Conservation (phyloP, 2,888 invertebrate genomes). For the Eupithecia abbreviata region DNA sequence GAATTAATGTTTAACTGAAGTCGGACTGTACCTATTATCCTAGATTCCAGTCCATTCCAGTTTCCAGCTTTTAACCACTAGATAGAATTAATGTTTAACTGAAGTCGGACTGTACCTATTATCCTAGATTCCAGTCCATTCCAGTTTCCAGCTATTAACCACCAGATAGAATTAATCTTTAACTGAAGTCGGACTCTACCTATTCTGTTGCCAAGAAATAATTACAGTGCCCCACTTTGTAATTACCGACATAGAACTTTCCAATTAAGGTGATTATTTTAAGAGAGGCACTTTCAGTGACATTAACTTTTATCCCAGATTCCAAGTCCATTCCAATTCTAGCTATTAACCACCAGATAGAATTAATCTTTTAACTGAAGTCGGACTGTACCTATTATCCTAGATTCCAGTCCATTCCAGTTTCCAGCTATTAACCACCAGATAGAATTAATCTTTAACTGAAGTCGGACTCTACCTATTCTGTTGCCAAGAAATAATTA, state of each 20-base stretch:
- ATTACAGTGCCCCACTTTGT: conserved; percentile 23
- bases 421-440: not conserved
- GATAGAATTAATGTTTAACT: no score
- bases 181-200: not conserved
- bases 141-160: not conserved
- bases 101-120: no score
- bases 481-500: conserved; percentile 31
- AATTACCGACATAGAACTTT: conserved; percentile 28
- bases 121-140: not conserved
- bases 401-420: not conserved
- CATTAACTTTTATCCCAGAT: no score
- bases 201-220: conserved; percentile 30
- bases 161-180: not conserved
- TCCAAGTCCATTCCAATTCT: no score
- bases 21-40: no score
- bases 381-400: no score
- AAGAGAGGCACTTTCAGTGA: no score
- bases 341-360: no score
- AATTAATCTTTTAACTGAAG: no score
- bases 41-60: no score
- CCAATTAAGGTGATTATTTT: conserved; percentile 25
- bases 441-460: not conserved
- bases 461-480: conserved; percentile 7
- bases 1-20: no score
- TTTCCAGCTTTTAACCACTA: no score